These are phyloP conservation scores for Hestina assimilis DNA, from an alignment of 1,140 invertebrate genomes.

Conservation along the genomic window DNA sequence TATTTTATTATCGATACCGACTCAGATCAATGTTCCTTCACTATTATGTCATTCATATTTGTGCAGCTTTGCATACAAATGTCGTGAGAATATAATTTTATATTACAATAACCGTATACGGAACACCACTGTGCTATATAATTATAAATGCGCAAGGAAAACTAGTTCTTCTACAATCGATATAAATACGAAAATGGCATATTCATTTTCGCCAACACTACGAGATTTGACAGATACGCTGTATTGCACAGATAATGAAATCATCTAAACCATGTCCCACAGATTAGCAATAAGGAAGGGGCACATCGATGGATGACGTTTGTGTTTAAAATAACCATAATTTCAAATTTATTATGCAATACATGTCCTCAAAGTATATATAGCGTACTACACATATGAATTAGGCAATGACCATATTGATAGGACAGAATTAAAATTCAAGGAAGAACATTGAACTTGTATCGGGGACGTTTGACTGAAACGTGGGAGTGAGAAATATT, in stretches of 20 bases:
- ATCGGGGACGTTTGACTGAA: conserved; percentile 8
- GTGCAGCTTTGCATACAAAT: conserved; percentile 31
- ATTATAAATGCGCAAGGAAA: not conserved
- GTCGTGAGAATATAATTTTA: conserved; percentile 16
- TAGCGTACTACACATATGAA: conserved; percentile 38
- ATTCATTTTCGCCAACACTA: not conserved
- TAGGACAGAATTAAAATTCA: conserved; percentile 40
- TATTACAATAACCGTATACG: conserved; percentile 13
- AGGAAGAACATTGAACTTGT: conserved; percentile 44
- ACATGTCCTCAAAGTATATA: conserved; percentile 23
- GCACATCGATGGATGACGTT: conserved; percentile 8
- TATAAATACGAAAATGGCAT: not conserved
- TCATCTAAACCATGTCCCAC: not conserved
- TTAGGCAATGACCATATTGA: conserved; percentile 31
- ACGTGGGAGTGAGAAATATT: conserved; percentile 5
- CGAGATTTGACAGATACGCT: not conserved
- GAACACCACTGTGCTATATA: not conserved
- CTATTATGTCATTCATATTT: conserved; percentile 27
- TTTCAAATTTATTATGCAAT: conserved; percentile 44
- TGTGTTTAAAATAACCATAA: conserved; percentile 32
- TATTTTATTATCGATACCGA: not conserved
- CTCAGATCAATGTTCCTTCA: conserved; percentile 9
- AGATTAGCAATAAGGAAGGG: conserved; percentile 11
- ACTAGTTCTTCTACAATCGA: not conserved
- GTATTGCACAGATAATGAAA: not conserved